These are phyloP conservation scores for Gymnocephalus cernua DNA, from an alignment of 2,113 vertebrate genomes.

Conservation along the genomic window DNA sequence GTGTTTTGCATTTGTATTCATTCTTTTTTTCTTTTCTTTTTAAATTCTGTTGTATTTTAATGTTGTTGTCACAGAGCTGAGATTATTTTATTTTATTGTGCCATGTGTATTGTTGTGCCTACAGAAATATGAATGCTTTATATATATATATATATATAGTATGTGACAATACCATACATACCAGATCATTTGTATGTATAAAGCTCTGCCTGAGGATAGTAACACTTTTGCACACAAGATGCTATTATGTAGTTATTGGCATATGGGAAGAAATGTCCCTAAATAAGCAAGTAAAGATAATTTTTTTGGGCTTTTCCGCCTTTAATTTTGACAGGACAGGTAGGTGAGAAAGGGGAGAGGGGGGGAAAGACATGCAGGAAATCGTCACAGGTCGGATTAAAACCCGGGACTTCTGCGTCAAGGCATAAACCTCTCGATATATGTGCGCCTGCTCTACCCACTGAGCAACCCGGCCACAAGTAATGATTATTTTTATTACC, in stretches of 20 bases:
- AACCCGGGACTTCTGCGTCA: too few relatives aligned
- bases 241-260: neutral
- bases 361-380: too few relatives aligned
- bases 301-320: too few relatives aligned
- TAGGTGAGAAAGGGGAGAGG: too few relatives aligned
- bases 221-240: conserved; percentile 41
- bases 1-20: neutral
- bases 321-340: too few relatives aligned
- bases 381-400: too few relatives aligned
- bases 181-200: neutral
- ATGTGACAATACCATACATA: neutral
- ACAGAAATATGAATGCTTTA: conserved; percentile 42
- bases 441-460: too few relatives aligned
- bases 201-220: neutral
- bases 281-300: neutral
- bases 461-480: too few relatives aligned
- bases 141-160: too few relatives aligned
- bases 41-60: conserved; percentile 15
- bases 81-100: conserved; percentile 56
- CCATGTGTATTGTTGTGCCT: conserved; percentile 65
- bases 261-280: neutral
- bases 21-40: neutral
- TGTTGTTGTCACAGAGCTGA: conserved; percentile 32
- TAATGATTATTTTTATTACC: neutral
- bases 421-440: too few relatives aligned